phyloP scores from a whole-genome alignment of 2,888 invertebrate species.

The Leptothorax acervorum region DNA sequence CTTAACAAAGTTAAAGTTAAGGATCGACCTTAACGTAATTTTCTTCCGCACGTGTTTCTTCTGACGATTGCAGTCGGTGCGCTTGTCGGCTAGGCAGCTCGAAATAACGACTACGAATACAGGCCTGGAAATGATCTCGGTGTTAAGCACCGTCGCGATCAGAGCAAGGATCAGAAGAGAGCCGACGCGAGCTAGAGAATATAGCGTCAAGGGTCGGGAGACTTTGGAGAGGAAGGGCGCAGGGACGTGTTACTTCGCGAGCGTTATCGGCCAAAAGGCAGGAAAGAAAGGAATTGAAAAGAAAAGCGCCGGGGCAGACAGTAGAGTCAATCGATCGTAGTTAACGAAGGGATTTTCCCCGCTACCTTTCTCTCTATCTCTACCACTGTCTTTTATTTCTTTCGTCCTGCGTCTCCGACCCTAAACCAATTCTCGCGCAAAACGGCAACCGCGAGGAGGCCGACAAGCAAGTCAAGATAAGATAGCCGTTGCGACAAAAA shows the following conservation, averaged over 20 bases:
- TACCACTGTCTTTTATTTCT: conserved; percentile 10
- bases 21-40: neutral
- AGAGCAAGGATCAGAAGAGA: conserved; percentile 78
- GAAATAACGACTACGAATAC: conserved; percentile 62
- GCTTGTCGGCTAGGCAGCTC: neutral
- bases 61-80: conserved; percentile 27
- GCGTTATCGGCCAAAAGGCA: neutral
- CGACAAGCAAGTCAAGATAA: conserved; percentile 37
- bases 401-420: conserved; percentile 44
- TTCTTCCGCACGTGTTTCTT: neutral
- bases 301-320: neutral
- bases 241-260: neutral
- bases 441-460: conserved; percentile 46
- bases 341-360: conserved; percentile 20
- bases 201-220: conserved; percentile 61
- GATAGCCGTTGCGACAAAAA: conserved; percentile 28
- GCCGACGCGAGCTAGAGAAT: conserved; percentile 70
- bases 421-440: conserved; percentile 49
- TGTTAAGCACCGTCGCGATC: conserved; percentile 63
- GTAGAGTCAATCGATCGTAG: conserved; percentile 33
- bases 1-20: conserved; percentile 5
- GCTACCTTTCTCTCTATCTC: conserved; percentile 29
- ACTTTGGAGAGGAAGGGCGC: conserved; percentile 57
- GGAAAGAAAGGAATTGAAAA: conserved; percentile 33
- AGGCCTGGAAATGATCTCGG: conserved; percentile 56